Conservation (phyloP, 2,888 invertebrate species). For the Deilephila elpenor region DNA sequence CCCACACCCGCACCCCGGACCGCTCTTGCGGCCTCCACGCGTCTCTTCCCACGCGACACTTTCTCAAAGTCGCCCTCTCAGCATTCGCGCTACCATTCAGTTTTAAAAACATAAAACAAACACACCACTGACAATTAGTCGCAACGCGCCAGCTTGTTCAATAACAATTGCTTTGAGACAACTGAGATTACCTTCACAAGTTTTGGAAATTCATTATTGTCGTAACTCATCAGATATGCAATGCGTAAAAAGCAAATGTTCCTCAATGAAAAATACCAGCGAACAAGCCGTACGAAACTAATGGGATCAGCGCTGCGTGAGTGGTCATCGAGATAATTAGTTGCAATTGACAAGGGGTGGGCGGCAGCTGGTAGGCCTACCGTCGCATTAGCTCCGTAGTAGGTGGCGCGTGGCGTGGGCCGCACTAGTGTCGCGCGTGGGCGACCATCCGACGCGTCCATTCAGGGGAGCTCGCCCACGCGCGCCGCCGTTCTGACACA, state of each 20-base stretch:
- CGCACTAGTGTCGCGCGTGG: slow-evolving; percentile 51
- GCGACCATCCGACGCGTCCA: slow-evolving; percentile 68
- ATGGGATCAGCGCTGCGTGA: slow-evolving; percentile 58
- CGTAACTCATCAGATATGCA: neutral
- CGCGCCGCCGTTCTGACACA: slow-evolving; percentile 58
- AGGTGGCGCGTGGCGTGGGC: slow-evolving; percentile 45
- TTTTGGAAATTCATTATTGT: no score
- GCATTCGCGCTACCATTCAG: slow-evolving; percentile 73
- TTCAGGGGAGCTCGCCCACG: slow-evolving; percentile 73
- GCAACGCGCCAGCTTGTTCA: neutral
- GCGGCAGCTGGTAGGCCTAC: slow-evolving; percentile 34
- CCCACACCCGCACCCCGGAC: slow-evolving; percentile 34
- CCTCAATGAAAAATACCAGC: no score
- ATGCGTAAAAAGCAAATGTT: neutral
- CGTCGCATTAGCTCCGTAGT: slow-evolving; percentile 38
- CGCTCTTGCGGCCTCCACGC: slow-evolving; percentile 61
- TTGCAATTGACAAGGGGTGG: slow-evolving; percentile 48
- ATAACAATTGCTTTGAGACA: neutral
- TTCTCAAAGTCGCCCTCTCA: slow-evolving; percentile 71
- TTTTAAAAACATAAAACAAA: slow-evolving; percentile 68
- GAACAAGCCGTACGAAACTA: slow-evolving; percentile 34
- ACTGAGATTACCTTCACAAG: neutral
- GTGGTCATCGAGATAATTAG: slow-evolving; percentile 60
- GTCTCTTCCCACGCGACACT: slow-evolving; percentile 72
- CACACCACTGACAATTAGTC: slow-evolving; percentile 43